Conservation (phyloP, 2,113 vertebrate genomes). For the Callipepla squamata region DNA sequence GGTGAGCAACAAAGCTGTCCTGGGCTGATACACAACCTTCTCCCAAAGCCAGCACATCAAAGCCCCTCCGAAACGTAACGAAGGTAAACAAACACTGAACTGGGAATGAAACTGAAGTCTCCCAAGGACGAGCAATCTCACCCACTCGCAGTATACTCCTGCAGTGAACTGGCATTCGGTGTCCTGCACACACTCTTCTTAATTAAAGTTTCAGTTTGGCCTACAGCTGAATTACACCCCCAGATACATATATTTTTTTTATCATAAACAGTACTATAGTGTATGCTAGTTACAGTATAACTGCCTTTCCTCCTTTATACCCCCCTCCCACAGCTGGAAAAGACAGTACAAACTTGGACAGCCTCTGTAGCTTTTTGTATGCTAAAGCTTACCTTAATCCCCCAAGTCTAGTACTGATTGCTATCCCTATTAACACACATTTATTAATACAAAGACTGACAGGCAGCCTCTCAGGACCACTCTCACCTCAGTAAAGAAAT, state of each 20-base stretch:
- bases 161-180: neutral
- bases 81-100: neutral
- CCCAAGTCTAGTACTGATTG: neutral
- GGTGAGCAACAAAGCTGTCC: fast-evolving
- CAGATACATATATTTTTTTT: neutral
- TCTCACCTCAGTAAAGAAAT: neutral
- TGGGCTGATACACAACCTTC: neutral
- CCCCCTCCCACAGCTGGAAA: conserved; percentile 5
- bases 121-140: neutral
- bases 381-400: neutral
- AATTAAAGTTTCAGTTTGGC: neutral
- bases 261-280: neutral
- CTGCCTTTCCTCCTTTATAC: neutral
- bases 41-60: neutral
- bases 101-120: neutral
- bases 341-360: conserved; percentile 8
- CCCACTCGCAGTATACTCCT: neutral
- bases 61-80: neutral
- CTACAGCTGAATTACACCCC: neutral
- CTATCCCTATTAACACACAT: neutral
- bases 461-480: neutral
- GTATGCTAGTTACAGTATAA: neutral
- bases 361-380: neutral
- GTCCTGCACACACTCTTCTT: neutral
- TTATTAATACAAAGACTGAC: neutral